Base-by-base conservation (phyloP, 2,797 vertebrate genomes). In the Mareca penelope region DNA sequence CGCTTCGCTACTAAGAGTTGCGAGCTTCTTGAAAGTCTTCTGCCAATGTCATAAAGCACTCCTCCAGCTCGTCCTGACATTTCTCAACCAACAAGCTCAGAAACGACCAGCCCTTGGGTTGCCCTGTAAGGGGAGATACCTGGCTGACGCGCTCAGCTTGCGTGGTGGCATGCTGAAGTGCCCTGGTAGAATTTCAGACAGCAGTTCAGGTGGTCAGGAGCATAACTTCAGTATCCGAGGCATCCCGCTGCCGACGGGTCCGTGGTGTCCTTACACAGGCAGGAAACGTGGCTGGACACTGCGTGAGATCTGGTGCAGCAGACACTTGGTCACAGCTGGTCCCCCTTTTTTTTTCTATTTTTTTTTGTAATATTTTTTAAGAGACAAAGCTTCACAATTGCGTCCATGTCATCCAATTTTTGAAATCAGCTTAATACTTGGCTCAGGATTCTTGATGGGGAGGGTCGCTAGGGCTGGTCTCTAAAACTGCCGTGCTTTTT, bases 201-300 rank as follows among this genome's bases (percentile, higher is more conserved):
- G 33, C 33, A 29, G 1, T 23, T 85, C 9, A 6, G 46, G 33
- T 65, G 69, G 22, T 23, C 56, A 10, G 9, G 18, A 40, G 19
- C 12, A 1, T 48, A 14, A 57, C 24, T 53, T 59, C 21, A 23
- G 82, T 42, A 35, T 16, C 10, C 15, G 12, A 16, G 63, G 28
- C 4, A 1, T 37, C 22, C 5, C 2, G 0, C 21, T 39, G 12
- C 3, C 9, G 16, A 5, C 37, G 40, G 16, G 15, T 46, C 12
- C 50, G 10, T 8, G 31, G 23, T 71, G n/a, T 8, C 48, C 28
- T 12, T 5, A 4, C 1, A 8, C 64, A 79, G 16, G 28, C 16
- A 22, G 67, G 52, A 50, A 12, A 2, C 1, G 0, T 21, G 73
- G 35, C 44, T 68, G 79, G 56, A 5, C 9, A 0, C 12, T 29